Evolutionary conservation across 2,113 vertebrate genomes (phyloP).

Genomic region (Tupaia tana): DNA sequence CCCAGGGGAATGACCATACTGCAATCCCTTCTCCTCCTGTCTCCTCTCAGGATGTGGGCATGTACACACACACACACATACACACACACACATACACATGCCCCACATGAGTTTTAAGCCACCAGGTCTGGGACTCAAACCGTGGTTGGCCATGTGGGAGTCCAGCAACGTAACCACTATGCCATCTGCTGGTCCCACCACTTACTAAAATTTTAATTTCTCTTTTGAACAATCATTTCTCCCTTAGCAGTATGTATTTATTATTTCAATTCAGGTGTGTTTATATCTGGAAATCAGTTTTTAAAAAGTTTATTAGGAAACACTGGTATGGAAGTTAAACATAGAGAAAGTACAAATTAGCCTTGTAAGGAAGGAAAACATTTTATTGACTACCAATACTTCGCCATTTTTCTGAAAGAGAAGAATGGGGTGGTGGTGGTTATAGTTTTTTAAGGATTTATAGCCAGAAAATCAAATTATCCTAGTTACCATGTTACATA

Average conservation of each 20-base stretch:
- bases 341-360: constrained; percentile 16
- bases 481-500: background rate
- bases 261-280: background rate
- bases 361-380: background rate
- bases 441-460: constrained; percentile 8
- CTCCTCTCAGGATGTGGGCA: too few relatives aligned
- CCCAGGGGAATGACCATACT: too few relatives aligned
- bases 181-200: too few relatives aligned
- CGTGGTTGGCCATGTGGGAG: too few relatives aligned
- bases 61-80: too few relatives aligned
- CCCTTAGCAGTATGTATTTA: constrained; percentile 3
- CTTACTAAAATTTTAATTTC: background rate
- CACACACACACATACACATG: too few relatives aligned
- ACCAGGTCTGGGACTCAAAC: too few relatives aligned
- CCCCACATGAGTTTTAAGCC: too few relatives aligned
- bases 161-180: too few relatives aligned
- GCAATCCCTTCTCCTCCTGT: too few relatives aligned
- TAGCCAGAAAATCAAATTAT: background rate
- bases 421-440: background rate
- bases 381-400: background rate
- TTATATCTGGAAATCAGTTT: background rate
- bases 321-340: background rate
- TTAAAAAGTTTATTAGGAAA: constrained; percentile 38
- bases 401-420: background rate
- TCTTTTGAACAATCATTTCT: background rate